Base-by-base conservation (phyloP, 2,113 vertebrate genomes). In the Triplophysa siluroides region DNA sequence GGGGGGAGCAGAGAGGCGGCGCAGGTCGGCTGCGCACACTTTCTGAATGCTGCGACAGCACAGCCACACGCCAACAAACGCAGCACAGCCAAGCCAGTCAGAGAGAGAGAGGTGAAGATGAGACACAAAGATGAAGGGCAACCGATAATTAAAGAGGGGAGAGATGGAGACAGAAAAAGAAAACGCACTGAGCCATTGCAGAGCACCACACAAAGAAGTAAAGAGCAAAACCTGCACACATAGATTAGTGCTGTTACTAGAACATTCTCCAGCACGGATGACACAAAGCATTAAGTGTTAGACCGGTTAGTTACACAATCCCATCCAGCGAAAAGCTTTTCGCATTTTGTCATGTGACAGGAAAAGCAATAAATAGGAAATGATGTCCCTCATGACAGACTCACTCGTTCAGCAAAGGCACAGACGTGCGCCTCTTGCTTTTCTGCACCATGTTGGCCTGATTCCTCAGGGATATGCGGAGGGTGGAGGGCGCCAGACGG, bases 391-490 rank as follows among this genome's bases (percentile, higher is more conserved):
- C 18, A n/a, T 58, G 18, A n/a, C 54, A 21, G 73, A 93, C 97
- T 76, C 92, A 99, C 97, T 99, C 98, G 65, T 96, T 99, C 23
- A 97, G 95, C 82, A 96, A 91, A 38, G 97, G 96, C 60, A 98
- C 88, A 0, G 97, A 93, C 11, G 95, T 98, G 72, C 96, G 93
- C 62, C 98, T 93, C 92, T 99, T 99, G 89, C 95, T 97, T 91
- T 99, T 99, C 95, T 99, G 98, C 89, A 99, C 94, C 95, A 99
- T 98, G 89, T 97, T 98, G 92, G 98, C 98, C 91, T 99, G 97
- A 88, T 99, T 99, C 85, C 98, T 95, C 33, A 99, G 92, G 11
- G 93, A 94, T 67, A 99, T 98, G 78, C 84, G 93, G 60, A 99
- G 95, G 24, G 95, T 93, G 0, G 97, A 98, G 50, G 98, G 92